Evolutionary conservation across 2,797 vertebrate species (phyloP).

Genomic region (Eospalax fontanierii): DNA sequence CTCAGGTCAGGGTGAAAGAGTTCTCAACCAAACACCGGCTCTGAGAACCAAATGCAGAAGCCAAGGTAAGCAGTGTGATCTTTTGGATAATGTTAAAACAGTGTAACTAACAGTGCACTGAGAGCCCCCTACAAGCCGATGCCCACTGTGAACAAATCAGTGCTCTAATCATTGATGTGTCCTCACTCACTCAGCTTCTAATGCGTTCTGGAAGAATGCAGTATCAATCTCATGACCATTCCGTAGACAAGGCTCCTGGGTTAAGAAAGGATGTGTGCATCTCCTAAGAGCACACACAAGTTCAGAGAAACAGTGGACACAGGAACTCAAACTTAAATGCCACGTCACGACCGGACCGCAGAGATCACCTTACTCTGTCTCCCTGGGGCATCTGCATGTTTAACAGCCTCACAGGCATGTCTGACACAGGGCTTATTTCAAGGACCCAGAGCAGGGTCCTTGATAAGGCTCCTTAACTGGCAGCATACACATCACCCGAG

Average conservation of each 20-base stretch:
- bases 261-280: neutral
- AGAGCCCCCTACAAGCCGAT: too few species aligned
- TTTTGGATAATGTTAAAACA: accelerated
- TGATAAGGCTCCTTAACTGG: neutral
- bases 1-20: neutral
- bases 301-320: too few species aligned
- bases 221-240: neutral
- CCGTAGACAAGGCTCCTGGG: neutral
- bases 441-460: too few species aligned
- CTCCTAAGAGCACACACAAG: too few species aligned
- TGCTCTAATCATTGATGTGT: accelerated
- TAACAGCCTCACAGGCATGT: neutral
- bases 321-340: too few species aligned
- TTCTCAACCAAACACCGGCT: neutral
- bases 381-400: accelerated
- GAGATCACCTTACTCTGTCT: neutral
- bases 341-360: too few species aligned
- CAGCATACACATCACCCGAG: neutral
- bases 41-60: neutral
- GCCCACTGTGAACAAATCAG: accelerated
- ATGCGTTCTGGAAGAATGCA: accelerated
- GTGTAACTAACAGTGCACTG: accelerated
- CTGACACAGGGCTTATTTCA: neutral
- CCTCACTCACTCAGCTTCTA: neutral
- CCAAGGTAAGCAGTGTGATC: neutral